Conservation (phyloP, 1,140 invertebrate genomes). For the Anastatus disparis region DNA sequence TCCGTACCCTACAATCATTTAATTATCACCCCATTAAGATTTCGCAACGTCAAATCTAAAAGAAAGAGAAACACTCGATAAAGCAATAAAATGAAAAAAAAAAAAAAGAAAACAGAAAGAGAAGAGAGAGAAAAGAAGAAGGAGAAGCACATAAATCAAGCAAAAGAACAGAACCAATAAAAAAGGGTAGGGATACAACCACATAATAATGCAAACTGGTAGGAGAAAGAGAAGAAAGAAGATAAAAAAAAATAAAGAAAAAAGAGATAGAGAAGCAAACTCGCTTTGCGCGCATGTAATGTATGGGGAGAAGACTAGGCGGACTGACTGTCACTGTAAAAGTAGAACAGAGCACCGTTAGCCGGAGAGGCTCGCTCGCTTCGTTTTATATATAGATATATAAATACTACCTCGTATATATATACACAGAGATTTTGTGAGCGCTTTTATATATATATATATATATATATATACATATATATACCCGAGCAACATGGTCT, state of each 20-base stretch:
- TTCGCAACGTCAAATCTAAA: not conserved
- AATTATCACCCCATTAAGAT: too few species aligned
- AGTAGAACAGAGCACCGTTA: slow-evolving; percentile 67
- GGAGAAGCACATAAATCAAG: not conserved
- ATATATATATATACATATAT: too few species aligned
- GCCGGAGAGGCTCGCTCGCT: slow-evolving; percentile 53
- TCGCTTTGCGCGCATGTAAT: not conserved
- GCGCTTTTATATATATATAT: too few species aligned
- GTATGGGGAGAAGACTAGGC: slow-evolving; percentile 10
- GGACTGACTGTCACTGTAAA: slow-evolving; percentile 43
- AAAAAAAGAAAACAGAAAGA: not conserved
- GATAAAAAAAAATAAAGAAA: not conserved
- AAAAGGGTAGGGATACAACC: slow-evolving; percentile 23
- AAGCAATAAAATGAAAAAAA: not conserved
- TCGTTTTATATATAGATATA: too few species aligned
- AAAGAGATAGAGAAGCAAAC: too few species aligned
- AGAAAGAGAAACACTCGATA: slow-evolving; percentile 1
- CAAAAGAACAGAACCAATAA: not conserved
- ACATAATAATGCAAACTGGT: too few species aligned
- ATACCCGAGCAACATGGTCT: too few species aligned
- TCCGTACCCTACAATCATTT: too few species aligned
- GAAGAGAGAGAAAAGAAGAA: not conserved
- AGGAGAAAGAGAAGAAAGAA: not conserved
- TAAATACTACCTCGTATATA: not conserved
- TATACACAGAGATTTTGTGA: not conserved